A percentile compares a stretch with the other conserved stretches of the same genome.
Conservation (phyloP, 2,797 vertebrate genomes). For the Hippoglossus hippoglossus region DNA sequence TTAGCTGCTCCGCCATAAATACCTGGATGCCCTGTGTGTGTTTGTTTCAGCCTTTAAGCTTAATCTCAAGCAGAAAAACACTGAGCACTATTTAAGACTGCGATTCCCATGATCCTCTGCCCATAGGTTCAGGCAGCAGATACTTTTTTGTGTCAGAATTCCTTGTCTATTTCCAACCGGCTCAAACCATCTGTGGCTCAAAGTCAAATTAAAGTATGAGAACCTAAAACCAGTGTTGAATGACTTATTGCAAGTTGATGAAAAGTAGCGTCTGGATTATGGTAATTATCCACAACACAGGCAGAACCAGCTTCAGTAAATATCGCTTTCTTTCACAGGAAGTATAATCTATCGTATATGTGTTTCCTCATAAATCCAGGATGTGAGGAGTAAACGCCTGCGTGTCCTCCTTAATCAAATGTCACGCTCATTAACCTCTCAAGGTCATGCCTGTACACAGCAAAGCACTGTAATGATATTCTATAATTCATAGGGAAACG, state of each 20-base stretch:
- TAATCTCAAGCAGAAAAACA: conserved; percentile 42
- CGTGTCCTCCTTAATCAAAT: conserved; percentile 39
- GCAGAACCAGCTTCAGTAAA: conserved; percentile 1
- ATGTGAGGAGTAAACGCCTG: conserved; percentile 15
- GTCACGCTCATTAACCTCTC: conserved; percentile 48
- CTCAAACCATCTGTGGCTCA: conserved; percentile 30
- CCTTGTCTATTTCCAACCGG: conserved; percentile 23
- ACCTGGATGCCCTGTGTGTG: conserved; percentile 31
- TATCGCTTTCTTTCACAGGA: background rate
- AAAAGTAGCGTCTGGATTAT: conserved; percentile 27
- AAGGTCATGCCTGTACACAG: conserved; percentile 46
- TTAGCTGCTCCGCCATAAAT: conserved; percentile 37
- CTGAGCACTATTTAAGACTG: conserved; percentile 24
- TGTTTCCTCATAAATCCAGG: conserved; percentile 22
- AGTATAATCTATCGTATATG: conserved; percentile 3
- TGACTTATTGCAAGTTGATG: conserved; percentile 15
- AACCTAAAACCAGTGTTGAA: conserved; percentile 27
- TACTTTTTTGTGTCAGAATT: conserved; percentile 36
- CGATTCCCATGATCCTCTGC: conserved; percentile 40
- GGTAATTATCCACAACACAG: conserved; percentile 28
- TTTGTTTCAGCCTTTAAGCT: conserved; percentile 42
- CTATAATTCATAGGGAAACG: conserved; percentile 44
- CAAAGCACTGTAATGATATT: conserved; percentile 38
- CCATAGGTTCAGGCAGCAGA: conserved; percentile 34
- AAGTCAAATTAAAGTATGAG: conserved; percentile 31